Percentiles rank a stretch among this genome's conserved stretches.
These are phyloP conservation scores for Geococcyx californianus DNA, from an alignment of 2,113 vertebrate genomes.

Conservation along the genomic window DNA sequence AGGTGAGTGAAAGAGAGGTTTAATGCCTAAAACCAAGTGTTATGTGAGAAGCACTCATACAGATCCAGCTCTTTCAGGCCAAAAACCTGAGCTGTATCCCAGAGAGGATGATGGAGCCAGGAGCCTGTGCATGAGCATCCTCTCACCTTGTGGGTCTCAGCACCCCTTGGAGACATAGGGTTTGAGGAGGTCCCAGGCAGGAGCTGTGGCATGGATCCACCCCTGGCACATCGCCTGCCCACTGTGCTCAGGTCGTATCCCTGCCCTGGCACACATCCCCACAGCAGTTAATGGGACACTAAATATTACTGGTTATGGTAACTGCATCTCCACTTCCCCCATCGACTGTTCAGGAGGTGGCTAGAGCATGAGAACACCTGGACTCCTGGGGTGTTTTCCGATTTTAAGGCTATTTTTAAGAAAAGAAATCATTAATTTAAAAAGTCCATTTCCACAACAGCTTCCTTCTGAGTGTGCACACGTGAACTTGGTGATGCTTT, in stretches of 20 bases:
- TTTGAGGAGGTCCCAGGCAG: not conserved
- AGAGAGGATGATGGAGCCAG: not conserved
- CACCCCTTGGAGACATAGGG: no score
- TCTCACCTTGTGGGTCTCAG: not conserved
- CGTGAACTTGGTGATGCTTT: not conserved
- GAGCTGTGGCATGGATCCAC: not conserved
- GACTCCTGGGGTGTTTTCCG: not conserved
- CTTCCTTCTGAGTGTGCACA: not conserved
- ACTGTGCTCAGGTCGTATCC: fast-evolving
- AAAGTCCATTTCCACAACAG: not conserved
- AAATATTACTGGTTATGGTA: not conserved
- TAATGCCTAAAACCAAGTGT: not conserved
- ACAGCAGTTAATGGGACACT: not conserved
- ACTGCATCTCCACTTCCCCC: not conserved
- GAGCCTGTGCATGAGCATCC: not conserved
- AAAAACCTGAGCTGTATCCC: not conserved
- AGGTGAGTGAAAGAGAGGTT: not conserved
- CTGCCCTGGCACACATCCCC: not conserved
- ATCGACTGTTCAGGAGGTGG: not conserved
- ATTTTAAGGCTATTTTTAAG: not conserved
- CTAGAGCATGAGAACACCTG: not conserved
- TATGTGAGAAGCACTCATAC: not conserved
- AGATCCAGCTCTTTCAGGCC: fast-evolving
- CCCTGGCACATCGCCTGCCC: not conserved
- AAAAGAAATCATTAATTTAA: not conserved